Percentiles rank a stretch among this genome's conserved stretches.
Evolutionary conservation across 2,888 invertebrate genomes (phyloP).

Genomic region (Lasioglossum zephyrum): DNA sequence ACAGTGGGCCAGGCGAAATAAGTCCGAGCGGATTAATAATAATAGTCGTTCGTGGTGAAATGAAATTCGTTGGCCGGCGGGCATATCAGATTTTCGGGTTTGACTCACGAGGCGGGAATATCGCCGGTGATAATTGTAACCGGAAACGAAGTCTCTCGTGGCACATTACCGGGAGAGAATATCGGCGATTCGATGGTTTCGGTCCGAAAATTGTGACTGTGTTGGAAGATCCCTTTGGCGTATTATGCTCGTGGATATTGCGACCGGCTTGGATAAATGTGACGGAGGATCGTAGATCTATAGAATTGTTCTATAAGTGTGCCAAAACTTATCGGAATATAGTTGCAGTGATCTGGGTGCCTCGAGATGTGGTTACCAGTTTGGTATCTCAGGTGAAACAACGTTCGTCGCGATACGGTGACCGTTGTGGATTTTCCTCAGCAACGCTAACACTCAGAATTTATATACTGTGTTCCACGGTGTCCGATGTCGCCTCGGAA

Average conservation of each 20-base stretch:
- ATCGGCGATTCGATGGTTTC: not conserved
- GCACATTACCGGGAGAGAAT: not conserved
- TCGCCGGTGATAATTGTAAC: not conserved
- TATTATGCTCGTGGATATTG: too few species aligned
- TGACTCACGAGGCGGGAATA: not conserved
- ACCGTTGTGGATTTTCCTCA: not conserved
- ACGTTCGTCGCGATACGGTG: not conserved
- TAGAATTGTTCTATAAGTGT: too few species aligned
- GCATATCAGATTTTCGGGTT: not conserved
- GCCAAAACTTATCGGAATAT: too few species aligned
- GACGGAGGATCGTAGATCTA: too few species aligned
- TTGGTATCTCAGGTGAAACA: not conserved
- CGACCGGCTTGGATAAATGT: too few species aligned
- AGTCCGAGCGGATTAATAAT: not conserved
- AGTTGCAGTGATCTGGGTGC: not conserved
- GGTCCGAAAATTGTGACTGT: not conserved
- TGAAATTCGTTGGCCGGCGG: not conserved
- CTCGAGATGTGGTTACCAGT: not conserved
- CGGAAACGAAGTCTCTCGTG: conserved; percentile 3
- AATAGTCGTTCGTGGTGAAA: not conserved
- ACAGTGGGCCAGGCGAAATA: not conserved
- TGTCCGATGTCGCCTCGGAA: not conserved
- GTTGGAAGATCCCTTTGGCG: not conserved
- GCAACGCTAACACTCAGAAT: not conserved
- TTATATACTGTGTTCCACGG: not conserved